These are phyloP conservation scores for Vultur gryphus DNA, from an alignment of 2,797 vertebrate genomes.

Conservation along the genomic window DNA sequence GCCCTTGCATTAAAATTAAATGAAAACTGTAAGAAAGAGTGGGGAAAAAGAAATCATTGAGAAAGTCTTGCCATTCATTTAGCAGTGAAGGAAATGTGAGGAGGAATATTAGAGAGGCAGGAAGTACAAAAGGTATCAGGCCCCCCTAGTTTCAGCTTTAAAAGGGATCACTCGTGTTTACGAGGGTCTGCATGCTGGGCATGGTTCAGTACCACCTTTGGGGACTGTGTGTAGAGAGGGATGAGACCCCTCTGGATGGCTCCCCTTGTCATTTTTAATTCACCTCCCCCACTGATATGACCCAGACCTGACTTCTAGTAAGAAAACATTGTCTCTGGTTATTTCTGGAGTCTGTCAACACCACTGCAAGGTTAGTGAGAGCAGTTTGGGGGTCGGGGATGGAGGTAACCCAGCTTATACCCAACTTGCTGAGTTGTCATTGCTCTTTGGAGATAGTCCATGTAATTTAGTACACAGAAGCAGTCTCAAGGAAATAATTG, in stretches of 20 bases:
- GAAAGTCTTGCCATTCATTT: background rate
- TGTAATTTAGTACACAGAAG: background rate
- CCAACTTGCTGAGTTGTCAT: background rate
- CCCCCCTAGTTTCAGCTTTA: background rate
- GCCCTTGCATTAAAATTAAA: conserved; percentile 38
- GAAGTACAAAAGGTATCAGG: background rate
- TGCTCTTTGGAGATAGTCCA: background rate
- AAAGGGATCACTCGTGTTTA: background rate
- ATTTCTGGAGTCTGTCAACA: conserved; percentile 55
- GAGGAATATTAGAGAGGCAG: background rate
- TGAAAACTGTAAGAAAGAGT: conserved; percentile 2
- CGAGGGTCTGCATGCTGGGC: background rate
- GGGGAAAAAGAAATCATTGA: background rate
- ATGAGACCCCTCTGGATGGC: background rate
- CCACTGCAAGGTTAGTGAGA: background rate
- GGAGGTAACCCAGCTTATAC: background rate
- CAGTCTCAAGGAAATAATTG: background rate
- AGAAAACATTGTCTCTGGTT: conserved; percentile 9
- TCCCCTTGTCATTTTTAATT: background rate
- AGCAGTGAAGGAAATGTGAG: background rate
- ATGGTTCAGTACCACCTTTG: background rate
- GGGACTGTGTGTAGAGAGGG: background rate
- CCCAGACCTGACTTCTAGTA: conserved; percentile 15
- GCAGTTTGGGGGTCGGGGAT: background rate
- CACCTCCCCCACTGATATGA: background rate